phyloP scores from a whole-genome alignment of 2,888 invertebrate species.

The Eremobia ochroleuca region DNA sequence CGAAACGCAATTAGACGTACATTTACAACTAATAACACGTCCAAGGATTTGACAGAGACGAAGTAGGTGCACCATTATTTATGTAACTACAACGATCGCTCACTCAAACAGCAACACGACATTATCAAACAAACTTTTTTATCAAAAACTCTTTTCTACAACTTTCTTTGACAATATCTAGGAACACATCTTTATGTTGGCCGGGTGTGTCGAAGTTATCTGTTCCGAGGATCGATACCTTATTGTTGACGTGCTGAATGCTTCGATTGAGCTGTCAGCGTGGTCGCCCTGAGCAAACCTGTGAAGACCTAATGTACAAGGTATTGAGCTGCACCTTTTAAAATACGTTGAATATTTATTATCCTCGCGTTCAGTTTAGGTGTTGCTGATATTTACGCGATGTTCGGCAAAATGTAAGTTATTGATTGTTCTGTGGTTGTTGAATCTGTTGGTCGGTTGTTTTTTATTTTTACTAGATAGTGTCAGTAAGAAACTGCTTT shows the following conservation, averaged over 20 bases:
- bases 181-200: conserved; percentile 60
- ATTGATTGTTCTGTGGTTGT: conserved; percentile 57
- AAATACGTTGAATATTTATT: conserved; percentile 69
- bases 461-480: conserved; percentile 2
- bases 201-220: conserved; percentile 61
- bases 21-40: conserved; percentile 42
- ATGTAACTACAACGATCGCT: conserved; percentile 53
- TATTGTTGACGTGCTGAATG: conserved; percentile 73
- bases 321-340: conserved; percentile 70
- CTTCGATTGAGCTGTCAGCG: conserved; percentile 74
- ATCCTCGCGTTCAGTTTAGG: conserved; percentile 59
- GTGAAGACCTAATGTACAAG: conserved; percentile 69
- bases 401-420: conserved; percentile 52
- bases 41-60: conserved; percentile 49
- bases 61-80: conserved; percentile 21
- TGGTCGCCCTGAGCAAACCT: conserved; percentile 61
- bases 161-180: conserved; percentile 58
- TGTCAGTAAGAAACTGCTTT: neutral
- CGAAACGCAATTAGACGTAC: conserved; percentile 24
- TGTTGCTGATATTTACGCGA: conserved; percentile 65
- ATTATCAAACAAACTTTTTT: conserved; percentile 35
- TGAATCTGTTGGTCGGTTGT: conserved; percentile 19
- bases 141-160: conserved; percentile 45
- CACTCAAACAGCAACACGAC: conserved; percentile 43
- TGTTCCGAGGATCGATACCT: conserved; percentile 60